A percentile compares a stretch with the other conserved stretches of the same genome.
Evolutionary conservation across 2,113 vertebrate genomes (phyloP).

Genomic region (Pterocles burchelli): DNA sequence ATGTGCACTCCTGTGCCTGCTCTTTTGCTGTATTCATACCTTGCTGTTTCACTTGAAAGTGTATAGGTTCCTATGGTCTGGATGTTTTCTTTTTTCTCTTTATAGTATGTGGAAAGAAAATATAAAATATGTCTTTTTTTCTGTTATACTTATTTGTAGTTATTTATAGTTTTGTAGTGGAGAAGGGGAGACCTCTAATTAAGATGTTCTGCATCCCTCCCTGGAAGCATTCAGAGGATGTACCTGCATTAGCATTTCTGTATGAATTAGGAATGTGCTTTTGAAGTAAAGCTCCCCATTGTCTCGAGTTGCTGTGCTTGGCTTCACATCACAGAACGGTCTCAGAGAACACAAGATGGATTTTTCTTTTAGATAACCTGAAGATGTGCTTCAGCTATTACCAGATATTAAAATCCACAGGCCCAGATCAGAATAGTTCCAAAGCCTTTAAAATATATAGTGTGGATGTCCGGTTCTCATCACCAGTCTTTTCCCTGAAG

Average conservation of each 20-base stretch:
- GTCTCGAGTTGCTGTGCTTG: neutral
- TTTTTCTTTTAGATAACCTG: neutral
- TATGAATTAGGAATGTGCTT: neutral
- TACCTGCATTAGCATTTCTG: neutral
- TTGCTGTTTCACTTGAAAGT: neutral
- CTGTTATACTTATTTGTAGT: neutral
- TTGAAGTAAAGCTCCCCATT: neutral
- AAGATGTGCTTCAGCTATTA: neutral
- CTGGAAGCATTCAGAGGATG: neutral
- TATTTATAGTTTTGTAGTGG: neutral
- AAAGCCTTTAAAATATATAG: neutral
- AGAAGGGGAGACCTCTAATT: neutral
- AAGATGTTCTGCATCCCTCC: neutral
- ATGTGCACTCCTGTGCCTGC: neutral
- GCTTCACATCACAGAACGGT: neutral
- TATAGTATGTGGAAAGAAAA: neutral
- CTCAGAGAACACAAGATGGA: neutral
- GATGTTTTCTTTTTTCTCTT: neutral
- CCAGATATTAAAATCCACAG: neutral
- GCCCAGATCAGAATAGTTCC: neutral
- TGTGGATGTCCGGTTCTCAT: neutral
- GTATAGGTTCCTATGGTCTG: neutral
- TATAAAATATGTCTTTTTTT: neutral
- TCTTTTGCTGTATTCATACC: neutral
- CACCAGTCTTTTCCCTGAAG: neutral